These are phyloP conservation scores for Agonum fuliginosum DNA, from an alignment of 2,888 invertebrate genomes.

Conservation along the genomic window DNA sequence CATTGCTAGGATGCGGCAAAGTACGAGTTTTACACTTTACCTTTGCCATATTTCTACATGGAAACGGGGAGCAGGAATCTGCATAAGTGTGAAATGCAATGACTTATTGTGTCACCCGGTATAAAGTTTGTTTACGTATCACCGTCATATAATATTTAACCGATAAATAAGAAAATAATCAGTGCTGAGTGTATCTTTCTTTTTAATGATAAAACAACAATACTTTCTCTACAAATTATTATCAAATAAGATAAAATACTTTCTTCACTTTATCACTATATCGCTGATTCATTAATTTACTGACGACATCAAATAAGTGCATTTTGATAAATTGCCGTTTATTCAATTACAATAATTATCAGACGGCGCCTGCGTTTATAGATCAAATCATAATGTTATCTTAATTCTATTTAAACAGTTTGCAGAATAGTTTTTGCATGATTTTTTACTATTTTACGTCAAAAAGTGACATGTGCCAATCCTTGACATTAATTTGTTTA, in stretches of 20 bases:
- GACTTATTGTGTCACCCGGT: too few species aligned
- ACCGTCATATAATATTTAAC: too few species aligned
- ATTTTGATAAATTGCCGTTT: constrained; percentile 43
- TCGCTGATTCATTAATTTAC: constrained; percentile 32
- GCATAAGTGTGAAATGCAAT: too few species aligned
- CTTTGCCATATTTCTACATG: too few species aligned
- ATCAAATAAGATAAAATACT: constrained; percentile 38
- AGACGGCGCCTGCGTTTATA: constrained; percentile 44
- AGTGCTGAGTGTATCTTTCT: not conserved
- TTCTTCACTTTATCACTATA: constrained; percentile 37
- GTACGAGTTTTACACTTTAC: too few species aligned
- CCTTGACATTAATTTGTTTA: constrained; percentile 6
- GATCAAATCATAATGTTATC: constrained; percentile 26
- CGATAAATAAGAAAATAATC: not conserved
- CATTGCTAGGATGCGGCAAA: too few species aligned
- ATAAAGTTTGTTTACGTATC: too few species aligned
- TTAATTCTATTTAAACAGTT: constrained; percentile 1
- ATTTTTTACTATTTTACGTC: not conserved
- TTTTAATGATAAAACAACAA: constrained; percentile 3
- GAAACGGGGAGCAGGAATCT: too few species aligned
- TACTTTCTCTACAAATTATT: constrained; percentile 41
- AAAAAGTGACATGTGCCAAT: not conserved
- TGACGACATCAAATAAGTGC: constrained; percentile 49
- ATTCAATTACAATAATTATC: constrained; percentile 50
- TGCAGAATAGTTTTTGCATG: constrained; percentile 4